A percentile compares a stretch with the other conserved stretches of the same genome.
phyloP scores from a whole-genome alignment of 2,113 vertebrate genomes.

The Phrynocephalus versicolor region DNA sequence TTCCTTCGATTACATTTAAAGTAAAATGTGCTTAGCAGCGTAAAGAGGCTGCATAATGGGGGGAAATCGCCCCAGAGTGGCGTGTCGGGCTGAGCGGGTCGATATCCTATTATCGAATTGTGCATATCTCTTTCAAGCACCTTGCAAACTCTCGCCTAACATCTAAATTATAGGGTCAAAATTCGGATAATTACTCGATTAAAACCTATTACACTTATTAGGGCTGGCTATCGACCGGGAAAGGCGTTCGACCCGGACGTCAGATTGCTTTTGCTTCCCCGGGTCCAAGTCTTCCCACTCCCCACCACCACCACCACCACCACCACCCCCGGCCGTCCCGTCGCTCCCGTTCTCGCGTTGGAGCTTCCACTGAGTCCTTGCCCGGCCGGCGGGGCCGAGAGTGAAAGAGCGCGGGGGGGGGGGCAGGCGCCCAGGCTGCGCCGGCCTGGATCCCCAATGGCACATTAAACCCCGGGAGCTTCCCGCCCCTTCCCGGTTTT shows the following conservation, averaged over 20 bases:
- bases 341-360: background rate
- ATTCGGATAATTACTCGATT: constrained; percentile 96
- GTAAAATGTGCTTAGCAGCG: constrained; percentile 87
- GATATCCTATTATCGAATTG: constrained; percentile 93
- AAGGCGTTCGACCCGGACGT: constrained; percentile 80
- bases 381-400: background rate
- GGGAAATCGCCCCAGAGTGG: constrained; percentile 79
- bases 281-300: constrained; percentile 23
- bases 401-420: background rate
- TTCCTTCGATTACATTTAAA: constrained; percentile 86
- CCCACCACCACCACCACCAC: background rate
- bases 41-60: constrained; percentile 85
- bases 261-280: constrained; percentile 75
- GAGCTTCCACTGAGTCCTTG: background rate
- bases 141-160: constrained; percentile 88
- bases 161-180: constrained; percentile 94
- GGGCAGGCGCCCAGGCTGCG: too few relatives aligned
- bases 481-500: too few relatives aligned
- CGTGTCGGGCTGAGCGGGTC: constrained; percentile 81
- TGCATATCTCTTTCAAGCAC: constrained; percentile 93
- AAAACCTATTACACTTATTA: constrained; percentile 95
- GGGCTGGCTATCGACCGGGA: constrained; percentile 83
- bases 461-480: too few relatives aligned
- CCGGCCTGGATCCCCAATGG: too few relatives aligned
- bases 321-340: background rate